Conservation (phyloP, 2,888 invertebrate genomes). For the Nephrotoma appendiculata region DNA sequence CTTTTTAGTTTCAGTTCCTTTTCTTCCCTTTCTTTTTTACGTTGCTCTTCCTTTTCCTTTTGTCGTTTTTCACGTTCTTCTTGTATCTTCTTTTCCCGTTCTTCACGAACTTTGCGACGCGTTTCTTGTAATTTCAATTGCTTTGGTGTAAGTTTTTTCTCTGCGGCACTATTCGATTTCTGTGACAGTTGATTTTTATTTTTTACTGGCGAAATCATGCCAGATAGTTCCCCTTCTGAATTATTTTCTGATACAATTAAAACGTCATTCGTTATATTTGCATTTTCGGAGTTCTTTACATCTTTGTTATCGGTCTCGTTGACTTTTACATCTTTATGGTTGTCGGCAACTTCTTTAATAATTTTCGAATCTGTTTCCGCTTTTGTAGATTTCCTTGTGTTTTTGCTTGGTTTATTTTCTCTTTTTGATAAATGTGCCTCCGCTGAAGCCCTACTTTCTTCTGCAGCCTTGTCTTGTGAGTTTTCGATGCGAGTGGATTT, state of each 20-base stretch:
- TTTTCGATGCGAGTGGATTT: background rate
- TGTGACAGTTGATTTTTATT: background rate
- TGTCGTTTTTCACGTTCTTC: conserved; percentile 37
- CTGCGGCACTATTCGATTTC: background rate
- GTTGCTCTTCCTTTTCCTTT: conserved; percentile 34
- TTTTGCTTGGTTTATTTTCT: background rate
- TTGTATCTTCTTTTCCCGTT: conserved; percentile 33
- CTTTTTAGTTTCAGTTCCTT: conserved; percentile 34
- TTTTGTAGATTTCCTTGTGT: background rate
- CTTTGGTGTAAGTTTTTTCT: conserved; percentile 19
- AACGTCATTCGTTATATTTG: background rate
- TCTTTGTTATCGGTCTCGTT: background rate
- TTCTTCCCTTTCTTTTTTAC: conserved; percentile 39
- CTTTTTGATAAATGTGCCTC: background rate
- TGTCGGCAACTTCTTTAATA: background rate
- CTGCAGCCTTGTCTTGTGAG: background rate
- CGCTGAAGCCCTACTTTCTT: background rate
- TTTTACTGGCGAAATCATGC: background rate
- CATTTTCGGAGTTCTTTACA: background rate
- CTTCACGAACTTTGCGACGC: conserved; percentile 20
- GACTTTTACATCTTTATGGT: background rate
- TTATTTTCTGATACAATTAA: background rate
- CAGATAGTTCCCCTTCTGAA: background rate
- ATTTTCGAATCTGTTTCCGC: background rate
- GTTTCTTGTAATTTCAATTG: conserved; percentile 12